A percentile compares a stretch with the other conserved stretches of the same genome.
Conservation (phyloP, 2,888 invertebrate species). For the Villa cingulata region DNA sequence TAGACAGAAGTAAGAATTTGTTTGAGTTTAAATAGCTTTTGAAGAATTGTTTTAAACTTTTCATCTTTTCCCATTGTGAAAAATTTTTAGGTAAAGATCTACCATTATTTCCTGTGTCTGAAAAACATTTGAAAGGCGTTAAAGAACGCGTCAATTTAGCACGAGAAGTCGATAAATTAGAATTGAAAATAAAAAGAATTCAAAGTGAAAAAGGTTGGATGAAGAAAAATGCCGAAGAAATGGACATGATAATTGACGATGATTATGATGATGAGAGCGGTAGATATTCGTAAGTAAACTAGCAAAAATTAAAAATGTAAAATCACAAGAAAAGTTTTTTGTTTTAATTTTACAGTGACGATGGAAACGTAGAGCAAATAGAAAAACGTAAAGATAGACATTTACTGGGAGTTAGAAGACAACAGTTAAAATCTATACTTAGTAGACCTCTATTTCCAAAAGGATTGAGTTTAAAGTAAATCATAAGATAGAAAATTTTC, state of each 20-base stretch:
- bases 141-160: slow-evolving; percentile 64
- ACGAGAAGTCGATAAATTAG: slow-evolving; percentile 62
- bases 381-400: slow-evolving; percentile 27
- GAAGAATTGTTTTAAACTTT: background rate
- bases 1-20: slow-evolving; percentile 61
- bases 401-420: slow-evolving; percentile 38
- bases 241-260: slow-evolving; percentile 84
- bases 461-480: slow-evolving; percentile 46
- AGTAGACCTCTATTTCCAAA: slow-evolving; percentile 49
- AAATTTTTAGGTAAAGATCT: slow-evolving; percentile 58
- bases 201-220: slow-evolving; percentile 71
- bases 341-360: slow-evolving; percentile 22
- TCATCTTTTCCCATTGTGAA: background rate
- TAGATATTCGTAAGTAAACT: slow-evolving; percentile 30
- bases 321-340: too few species aligned
- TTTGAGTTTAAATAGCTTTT: background rate
- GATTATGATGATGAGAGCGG: slow-evolving; percentile 41
- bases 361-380: slow-evolving; percentile 29
- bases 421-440: slow-evolving; percentile 41
- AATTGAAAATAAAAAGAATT: slow-evolving; percentile 48
- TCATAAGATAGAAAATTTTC: too few species aligned
- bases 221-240: slow-evolving; percentile 70
- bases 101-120: slow-evolving; percentile 66
- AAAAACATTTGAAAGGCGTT: slow-evolving; percentile 44
- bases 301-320: too few species aligned